These are phyloP conservation scores for Nymphalis urticae DNA, from an alignment of 2,888 invertebrate genomes.

Conservation along the genomic window DNA sequence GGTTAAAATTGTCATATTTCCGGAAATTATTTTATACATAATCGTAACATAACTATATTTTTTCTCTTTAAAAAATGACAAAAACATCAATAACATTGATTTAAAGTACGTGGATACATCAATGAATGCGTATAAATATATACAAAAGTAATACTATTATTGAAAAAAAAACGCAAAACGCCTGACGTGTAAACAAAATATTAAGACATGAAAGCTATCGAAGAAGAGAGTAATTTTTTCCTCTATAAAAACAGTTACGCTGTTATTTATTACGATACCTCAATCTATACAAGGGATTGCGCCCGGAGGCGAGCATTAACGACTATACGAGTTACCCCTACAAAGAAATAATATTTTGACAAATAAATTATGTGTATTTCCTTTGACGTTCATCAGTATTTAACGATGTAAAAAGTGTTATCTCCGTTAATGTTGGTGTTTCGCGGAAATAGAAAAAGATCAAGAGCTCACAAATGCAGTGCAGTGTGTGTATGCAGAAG, in stretches of 20 bases:
- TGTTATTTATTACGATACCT: conserved; percentile 79
- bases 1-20: too few relatives aligned
- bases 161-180: not conserved
- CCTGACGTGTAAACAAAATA: conserved; percentile 53
- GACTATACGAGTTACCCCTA: conserved; percentile 71
- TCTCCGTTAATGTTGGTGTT: not conserved
- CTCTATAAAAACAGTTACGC: conserved; percentile 79
- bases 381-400: conserved; percentile 57
- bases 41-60: too few relatives aligned
- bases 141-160: not conserved
- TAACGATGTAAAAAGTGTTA: not conserved
- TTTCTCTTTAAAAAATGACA: too few relatives aligned
- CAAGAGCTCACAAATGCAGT: not conserved
- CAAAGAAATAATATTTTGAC: conserved; percentile 77
- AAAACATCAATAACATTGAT: too few relatives aligned
- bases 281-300: conserved; percentile 78
- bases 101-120: too few relatives aligned
- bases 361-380: conserved; percentile 68
- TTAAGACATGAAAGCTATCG: conserved; percentile 66
- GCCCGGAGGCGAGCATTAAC: conserved; percentile 74
- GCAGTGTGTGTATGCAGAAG: too few relatives aligned
- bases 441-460: not conserved
- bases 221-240: conserved; percentile 56
- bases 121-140: too few relatives aligned
- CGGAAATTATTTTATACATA: too few relatives aligned